These are phyloP conservation scores for Zaprionus obscuricornis DNA, from an alignment of 2,888 invertebrate species.

Conservation along the genomic window DNA sequence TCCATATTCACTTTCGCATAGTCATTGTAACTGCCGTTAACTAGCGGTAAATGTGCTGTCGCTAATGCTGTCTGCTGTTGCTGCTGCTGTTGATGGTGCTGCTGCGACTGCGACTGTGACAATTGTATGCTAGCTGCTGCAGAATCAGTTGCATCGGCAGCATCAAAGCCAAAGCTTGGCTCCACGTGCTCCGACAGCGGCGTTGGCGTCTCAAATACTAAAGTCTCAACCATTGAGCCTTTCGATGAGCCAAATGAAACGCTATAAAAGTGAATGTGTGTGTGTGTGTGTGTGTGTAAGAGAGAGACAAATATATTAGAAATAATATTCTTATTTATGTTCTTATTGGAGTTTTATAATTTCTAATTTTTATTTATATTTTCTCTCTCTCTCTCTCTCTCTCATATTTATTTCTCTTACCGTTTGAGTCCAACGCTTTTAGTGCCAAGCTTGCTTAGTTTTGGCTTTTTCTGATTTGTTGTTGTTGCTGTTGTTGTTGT, in stretches of 20 bases:
- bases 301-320: slow-evolving; percentile 12
- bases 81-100: slow-evolving; percentile 20
- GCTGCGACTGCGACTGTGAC: slow-evolving; percentile 75
- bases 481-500: too few species aligned
- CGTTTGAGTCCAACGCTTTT: slow-evolving; percentile 82
- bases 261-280: slow-evolving; percentile 85
- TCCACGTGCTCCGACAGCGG: slow-evolving; percentile 86
- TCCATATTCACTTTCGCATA: slow-evolving; percentile 77
- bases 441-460: slow-evolving; percentile 81
- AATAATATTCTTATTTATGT: too few species aligned
- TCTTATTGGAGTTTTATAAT: too few species aligned
- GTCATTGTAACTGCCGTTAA: slow-evolving; percentile 49
- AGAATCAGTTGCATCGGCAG: slow-evolving; percentile 46
- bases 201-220: slow-evolving; percentile 93
- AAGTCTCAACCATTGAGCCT: slow-evolving; percentile 97
- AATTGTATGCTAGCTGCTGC: slow-evolving; percentile 8
- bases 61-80: slow-evolving; percentile 65
- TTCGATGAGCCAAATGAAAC: slow-evolving; percentile 97
- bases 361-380: too few species aligned
- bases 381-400: too few species aligned
- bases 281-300: slow-evolving; percentile 57
- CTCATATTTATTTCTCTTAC: slow-evolving; percentile 61
- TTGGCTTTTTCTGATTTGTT: slow-evolving; percentile 75
- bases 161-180: slow-evolving; percentile 81
- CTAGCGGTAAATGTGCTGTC: slow-evolving; percentile 68